Evolutionary conservation across 2,888 invertebrate genomes (phyloP).

Genomic region (Xestobium rufovillosum): DNA sequence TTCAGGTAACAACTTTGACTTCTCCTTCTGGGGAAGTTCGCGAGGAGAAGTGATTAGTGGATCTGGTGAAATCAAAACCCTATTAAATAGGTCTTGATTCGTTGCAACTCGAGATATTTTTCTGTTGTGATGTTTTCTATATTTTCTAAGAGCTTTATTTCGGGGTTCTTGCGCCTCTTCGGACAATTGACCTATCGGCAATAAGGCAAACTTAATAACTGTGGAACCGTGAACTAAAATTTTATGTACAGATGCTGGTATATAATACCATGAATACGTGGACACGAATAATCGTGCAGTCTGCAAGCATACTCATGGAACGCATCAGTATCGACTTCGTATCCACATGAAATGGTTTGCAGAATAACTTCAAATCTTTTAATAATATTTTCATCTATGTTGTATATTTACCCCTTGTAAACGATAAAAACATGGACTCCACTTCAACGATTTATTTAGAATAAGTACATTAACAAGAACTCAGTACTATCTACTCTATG

Average conservation of each 20-base stretch:
- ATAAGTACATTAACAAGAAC: too few relatives aligned
- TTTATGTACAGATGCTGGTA: slow-evolving; percentile 23
- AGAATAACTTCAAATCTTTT: slow-evolving; percentile 11
- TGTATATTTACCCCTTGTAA: too few relatives aligned
- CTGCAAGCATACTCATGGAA: too few relatives aligned
- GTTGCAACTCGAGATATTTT: slow-evolving; percentile 7
- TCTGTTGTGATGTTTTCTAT: slow-evolving; percentile 3
- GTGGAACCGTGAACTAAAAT: slow-evolving; percentile 19
- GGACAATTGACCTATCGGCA: slow-evolving; percentile 17
- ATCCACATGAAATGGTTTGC: too few relatives aligned
- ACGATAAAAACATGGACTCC: too few relatives aligned
- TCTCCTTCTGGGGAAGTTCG: not conserved
- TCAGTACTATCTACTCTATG: too few relatives aligned
- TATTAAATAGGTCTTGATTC: slow-evolving; percentile 9
- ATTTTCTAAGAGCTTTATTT: slow-evolving; percentile 16
- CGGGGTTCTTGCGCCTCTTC: slow-evolving; percentile 21
- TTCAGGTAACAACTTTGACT: too few relatives aligned
- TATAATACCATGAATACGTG: slow-evolving; percentile 23
- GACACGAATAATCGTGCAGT: slow-evolving; percentile 10
- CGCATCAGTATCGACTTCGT: slow-evolving; percentile 7
- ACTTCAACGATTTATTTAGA: too few relatives aligned
- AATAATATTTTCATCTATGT: too few relatives aligned
- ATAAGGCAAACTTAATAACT: slow-evolving; percentile 11
- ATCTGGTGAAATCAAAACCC: slow-evolving; percentile 10
- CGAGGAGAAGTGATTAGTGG: slow-evolving; percentile 9